A percentile compares a stretch with the other conserved stretches of the same genome.
Conservation (phyloP, 2,113 vertebrate species). For the Plectropomus leopardus region DNA sequence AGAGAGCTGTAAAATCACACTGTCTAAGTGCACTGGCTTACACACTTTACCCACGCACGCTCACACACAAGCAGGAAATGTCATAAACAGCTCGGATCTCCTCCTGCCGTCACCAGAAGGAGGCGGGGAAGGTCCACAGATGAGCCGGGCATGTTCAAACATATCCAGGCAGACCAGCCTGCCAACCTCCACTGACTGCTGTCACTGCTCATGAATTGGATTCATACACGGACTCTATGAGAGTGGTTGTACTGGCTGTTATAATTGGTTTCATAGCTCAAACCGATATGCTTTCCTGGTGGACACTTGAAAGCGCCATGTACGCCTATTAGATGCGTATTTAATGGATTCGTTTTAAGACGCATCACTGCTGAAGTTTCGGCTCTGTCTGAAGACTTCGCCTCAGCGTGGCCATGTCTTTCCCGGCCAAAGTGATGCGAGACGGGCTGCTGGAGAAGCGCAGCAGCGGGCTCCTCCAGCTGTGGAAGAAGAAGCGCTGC, state of each 20-base stretch:
- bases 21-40: not conserved
- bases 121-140: constrained; percentile 79
- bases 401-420: constrained; percentile 79
- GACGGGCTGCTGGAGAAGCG: constrained; percentile 95
- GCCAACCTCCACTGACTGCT: constrained; percentile 3
- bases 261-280: not conserved
- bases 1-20: constrained; percentile 5
- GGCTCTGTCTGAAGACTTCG: not conserved
- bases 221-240: not conserved
- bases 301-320: not conserved
- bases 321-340: not conserved
- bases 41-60: constrained; percentile 1
- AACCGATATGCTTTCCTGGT: not conserved
- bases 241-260: not conserved
- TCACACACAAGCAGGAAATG: constrained; percentile 1
- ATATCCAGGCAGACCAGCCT: constrained; percentile 81
- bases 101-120: constrained; percentile 71
- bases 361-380: not conserved
- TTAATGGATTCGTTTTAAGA: constrained; percentile 26
- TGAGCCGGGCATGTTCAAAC: constrained; percentile 88
- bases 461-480: constrained; percentile 93
- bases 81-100: constrained; percentile 54
- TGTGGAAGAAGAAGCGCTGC: constrained; percentile 95
- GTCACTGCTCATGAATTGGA: constrained; percentile 14
- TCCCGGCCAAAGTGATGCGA: constrained; percentile 85